Percentiles rank a stretch among this genome's conserved stretches.
phyloP scores from a whole-genome alignment of 2,888 invertebrate genomes.

The Drosophila basisetae region DNA sequence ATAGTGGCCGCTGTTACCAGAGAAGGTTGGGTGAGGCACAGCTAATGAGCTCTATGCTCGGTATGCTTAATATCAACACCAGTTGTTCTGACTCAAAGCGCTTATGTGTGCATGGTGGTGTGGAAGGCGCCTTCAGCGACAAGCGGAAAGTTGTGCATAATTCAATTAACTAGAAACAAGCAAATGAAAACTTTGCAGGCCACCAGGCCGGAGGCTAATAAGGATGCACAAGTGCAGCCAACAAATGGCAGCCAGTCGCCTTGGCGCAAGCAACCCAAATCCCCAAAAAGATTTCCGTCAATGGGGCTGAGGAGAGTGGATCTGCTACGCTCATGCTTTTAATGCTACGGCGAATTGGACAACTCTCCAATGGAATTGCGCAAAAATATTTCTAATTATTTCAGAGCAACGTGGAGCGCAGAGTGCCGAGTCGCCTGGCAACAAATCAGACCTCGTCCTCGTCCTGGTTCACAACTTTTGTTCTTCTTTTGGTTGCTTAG shows the following conservation, averaged over 20 bases:
- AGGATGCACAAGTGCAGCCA: slow-evolving; percentile 46
- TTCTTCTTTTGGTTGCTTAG: slow-evolving; percentile 34
- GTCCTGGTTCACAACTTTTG: background rate
- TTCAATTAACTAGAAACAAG: slow-evolving; percentile 79
- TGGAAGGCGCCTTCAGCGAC: slow-evolving; percentile 47
- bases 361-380: slow-evolving; percentile 60
- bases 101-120: slow-evolving; percentile 63
- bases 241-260: slow-evolving; percentile 3
- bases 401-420: slow-evolving; percentile 29
- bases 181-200: slow-evolving; percentile 73
- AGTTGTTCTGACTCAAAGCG: slow-evolving; percentile 56
- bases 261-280: slow-evolving; percentile 3
- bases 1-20: slow-evolving; percentile 48
- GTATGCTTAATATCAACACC: slow-evolving; percentile 67
- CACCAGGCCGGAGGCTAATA: slow-evolving; percentile 47
- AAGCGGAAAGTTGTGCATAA: slow-evolving; percentile 74
- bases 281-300: slow-evolving; percentile 12
- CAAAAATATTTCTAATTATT: slow-evolving; percentile 80
- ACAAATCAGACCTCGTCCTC: slow-evolving; percentile 4
- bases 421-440: slow-evolving; percentile 19
- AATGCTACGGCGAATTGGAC: slow-evolving; percentile 54
- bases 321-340: slow-evolving; percentile 26
- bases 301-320: background rate
- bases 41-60: slow-evolving; percentile 59
- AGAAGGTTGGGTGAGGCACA: slow-evolving; percentile 11